phyloP scores from a whole-genome alignment of 2,113 vertebrate species.

The Ictalurus punctatus region DNA sequence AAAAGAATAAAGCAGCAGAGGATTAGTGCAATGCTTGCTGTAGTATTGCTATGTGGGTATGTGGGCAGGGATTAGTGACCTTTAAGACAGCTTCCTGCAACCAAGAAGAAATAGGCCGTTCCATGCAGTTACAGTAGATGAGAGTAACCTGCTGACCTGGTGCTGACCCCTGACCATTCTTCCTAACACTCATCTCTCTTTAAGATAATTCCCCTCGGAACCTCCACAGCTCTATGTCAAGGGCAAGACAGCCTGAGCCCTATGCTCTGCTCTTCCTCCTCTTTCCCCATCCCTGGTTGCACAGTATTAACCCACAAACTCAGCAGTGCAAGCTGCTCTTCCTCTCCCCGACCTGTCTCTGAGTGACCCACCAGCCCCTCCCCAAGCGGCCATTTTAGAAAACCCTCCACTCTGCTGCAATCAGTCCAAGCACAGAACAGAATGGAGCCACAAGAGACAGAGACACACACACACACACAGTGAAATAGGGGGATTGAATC shows the following conservation, averaged over 20 bases:
- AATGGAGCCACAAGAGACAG: not conserved
- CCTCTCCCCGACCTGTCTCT: conserved; percentile 20
- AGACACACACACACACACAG: not conserved
- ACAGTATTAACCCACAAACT: conserved; percentile 73
- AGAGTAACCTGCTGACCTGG: not conserved
- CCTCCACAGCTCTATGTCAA: conserved; percentile 36
- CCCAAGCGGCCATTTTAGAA: conserved; percentile 51
- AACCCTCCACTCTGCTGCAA: conserved; percentile 26
- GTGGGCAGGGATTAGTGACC: conserved; percentile 6
- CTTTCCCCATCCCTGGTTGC: conserved; percentile 65
- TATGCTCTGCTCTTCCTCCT: conserved; percentile 11
- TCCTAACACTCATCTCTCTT: conserved; percentile 37
- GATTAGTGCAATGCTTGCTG: not conserved
- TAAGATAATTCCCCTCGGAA: conserved; percentile 43
- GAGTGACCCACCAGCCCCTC: conserved; percentile 40
- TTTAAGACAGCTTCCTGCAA: not conserved
- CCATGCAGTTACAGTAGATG: not conserved
- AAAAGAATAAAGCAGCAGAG: not conserved
- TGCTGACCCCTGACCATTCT: not conserved
- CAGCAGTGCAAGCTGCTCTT: conserved; percentile 68
- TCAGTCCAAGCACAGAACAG: conserved; percentile 19
- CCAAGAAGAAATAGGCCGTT: not conserved
- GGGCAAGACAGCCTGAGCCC: conserved; percentile 30
- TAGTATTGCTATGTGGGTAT: not conserved
- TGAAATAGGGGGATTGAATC: not conserved